Conservation (phyloP, 2,797 vertebrate species). For the Huso huso region DNA sequence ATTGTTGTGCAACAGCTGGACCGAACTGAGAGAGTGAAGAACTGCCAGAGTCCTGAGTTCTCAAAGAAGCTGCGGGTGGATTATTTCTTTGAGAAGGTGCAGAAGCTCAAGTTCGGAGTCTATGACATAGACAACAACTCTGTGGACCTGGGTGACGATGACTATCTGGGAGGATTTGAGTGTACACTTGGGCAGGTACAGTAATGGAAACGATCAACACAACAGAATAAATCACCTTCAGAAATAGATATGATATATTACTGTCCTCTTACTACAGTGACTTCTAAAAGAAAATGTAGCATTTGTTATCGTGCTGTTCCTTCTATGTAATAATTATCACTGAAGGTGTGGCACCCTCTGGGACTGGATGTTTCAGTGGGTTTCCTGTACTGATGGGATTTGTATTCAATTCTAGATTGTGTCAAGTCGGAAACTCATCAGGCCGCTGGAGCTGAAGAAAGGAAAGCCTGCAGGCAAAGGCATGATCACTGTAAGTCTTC, state of each 20-base stretch:
- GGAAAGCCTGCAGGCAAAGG: constrained; percentile 84
- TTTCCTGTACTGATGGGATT: no score
- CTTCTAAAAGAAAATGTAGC: no score
- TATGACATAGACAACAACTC: constrained; percentile 88
- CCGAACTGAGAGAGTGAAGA: constrained; percentile 72
- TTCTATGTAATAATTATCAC: no score
- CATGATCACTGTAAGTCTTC: constrained; percentile 63
- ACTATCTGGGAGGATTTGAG: constrained; percentile 80
- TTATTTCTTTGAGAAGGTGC: constrained; percentile 84
- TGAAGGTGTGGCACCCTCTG: no score
- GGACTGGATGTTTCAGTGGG: no score
- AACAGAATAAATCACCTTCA: no score
- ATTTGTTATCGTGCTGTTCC: no score
- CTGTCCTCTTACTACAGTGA: no score
- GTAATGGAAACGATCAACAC: neutral
- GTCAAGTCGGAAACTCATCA: constrained; percentile 70
- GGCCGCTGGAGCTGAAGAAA: constrained; percentile 79
- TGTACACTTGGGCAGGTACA: constrained; percentile 80
- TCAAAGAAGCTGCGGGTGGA: constrained; percentile 71
- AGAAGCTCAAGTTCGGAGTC: constrained; percentile 73
- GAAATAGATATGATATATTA: no score
- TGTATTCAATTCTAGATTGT: constrained; percentile 51
- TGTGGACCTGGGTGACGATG: constrained; percentile 71
- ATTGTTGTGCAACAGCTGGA: constrained; percentile 52
- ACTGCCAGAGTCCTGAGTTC: constrained; percentile 75